phyloP scores from a whole-genome alignment of 1,140 invertebrate species.

The Camponotus pennsylvanicus region DNA sequence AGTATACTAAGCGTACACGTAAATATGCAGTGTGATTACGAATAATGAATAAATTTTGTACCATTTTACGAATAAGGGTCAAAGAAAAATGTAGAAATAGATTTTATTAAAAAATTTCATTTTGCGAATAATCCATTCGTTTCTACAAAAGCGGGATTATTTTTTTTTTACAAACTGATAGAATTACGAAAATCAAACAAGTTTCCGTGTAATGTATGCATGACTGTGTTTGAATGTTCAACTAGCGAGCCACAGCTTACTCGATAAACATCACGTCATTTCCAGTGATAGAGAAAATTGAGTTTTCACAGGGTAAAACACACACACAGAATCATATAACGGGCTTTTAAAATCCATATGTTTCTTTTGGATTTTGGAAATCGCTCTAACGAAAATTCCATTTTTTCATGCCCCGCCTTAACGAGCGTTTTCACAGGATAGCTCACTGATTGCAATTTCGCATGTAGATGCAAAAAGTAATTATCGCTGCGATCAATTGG shows the following conservation, averaged over 20 bases:
- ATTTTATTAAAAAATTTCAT: not conserved
- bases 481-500: slow-evolving; percentile 67
- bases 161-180: slow-evolving; percentile 6
- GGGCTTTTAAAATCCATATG: slow-evolving; percentile 56
- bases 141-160: not conserved
- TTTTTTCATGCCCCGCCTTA: slow-evolving; percentile 51
- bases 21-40: too few species aligned
- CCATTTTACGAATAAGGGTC: not conserved
- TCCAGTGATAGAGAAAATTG: slow-evolving; percentile 39
- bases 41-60: too few species aligned
- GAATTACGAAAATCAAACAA: slow-evolving; percentile 38
- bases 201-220: slow-evolving; percentile 13
- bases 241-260: slow-evolving; percentile 9
- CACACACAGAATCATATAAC: slow-evolving; percentile 2
- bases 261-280: slow-evolving; percentile 54
- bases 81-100: not conserved
- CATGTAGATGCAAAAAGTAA: slow-evolving; percentile 68
- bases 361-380: slow-evolving; percentile 48
- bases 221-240: slow-evolving; percentile 31
- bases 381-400: slow-evolving; percentile 42
- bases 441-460: slow-evolving; percentile 27
- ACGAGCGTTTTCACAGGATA: slow-evolving; percentile 37
- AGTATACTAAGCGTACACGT: too few species aligned
- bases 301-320: slow-evolving; percentile 32
- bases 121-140: not conserved